These are phyloP conservation scores for Netelia virgata DNA, from an alignment of 2,888 invertebrate species.

Conservation along the genomic window DNA sequence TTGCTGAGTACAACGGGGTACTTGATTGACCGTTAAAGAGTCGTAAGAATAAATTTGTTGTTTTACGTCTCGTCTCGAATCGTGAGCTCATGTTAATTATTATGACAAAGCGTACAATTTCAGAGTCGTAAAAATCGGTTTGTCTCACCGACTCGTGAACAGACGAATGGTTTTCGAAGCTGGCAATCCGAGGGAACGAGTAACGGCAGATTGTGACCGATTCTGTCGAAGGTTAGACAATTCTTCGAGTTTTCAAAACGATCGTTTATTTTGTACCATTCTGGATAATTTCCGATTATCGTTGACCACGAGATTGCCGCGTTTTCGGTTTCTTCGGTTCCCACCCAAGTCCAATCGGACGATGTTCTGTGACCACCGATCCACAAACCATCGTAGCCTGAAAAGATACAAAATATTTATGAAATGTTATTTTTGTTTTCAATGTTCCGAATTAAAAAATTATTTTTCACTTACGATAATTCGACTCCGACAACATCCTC, in stretches of 20 bases:
- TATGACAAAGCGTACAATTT: not conserved
- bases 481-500: slow-evolving; percentile 70
- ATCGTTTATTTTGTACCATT: slow-evolving; percentile 61
- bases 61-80: slow-evolving; percentile 11
- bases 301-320: slow-evolving; percentile 36
- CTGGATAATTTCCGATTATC: slow-evolving; percentile 54
- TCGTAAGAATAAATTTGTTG: not conserved
- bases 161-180: slow-evolving; percentile 65
- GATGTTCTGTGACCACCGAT: slow-evolving; percentile 66
- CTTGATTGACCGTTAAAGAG: not conserved
- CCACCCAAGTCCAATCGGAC: slow-evolving; percentile 67
- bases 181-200: slow-evolving; percentile 69
- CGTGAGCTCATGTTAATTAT: not conserved
- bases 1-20: too few species aligned
- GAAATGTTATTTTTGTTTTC: not conserved
- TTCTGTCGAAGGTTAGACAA: slow-evolving; percentile 69
- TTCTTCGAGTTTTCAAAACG: slow-evolving; percentile 53
- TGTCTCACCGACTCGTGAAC: slow-evolving; percentile 69
- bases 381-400: slow-evolving; percentile 73
- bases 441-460: not conserved
- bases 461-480: slow-evolving; percentile 67
- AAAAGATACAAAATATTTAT: not conserved
- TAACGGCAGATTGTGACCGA: slow-evolving; percentile 68
- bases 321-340: slow-evolving; percentile 22
- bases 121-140: slow-evolving; percentile 7